Base-by-base conservation (phyloP, 2,797 vertebrate genomes). In the Aeoliscus strigatus region DNA sequence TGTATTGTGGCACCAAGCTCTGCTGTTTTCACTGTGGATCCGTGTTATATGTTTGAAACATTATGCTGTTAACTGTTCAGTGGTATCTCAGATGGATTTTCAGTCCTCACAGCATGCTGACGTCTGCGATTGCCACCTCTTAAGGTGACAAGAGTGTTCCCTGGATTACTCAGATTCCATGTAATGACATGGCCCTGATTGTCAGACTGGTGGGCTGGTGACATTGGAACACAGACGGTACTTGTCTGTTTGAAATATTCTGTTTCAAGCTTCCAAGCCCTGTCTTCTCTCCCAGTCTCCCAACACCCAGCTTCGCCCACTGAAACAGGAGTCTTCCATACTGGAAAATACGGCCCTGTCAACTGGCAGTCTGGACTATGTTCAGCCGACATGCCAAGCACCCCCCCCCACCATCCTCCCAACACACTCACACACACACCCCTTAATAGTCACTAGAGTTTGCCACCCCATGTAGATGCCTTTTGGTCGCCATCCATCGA, bases 131-230 rank as follows among this genome's bases (percentile, higher is more conserved):
- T 60, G 65, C 63, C 73, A 67, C 75, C 56, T 79, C 64, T 75
- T 44, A 56, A 76, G 79, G 78, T 80, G 79, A 77, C 73, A 72
- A 77, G 73, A 81, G 78, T 66, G 67, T 80, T 87, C 77, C 83
- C 73, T 84, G 84, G 80, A 74, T 80, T 77, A 76, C 81, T 82
- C 75, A 62, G 71, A 72, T 68, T 73, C 69, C 54, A 51, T 60
- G 67, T 61, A 75, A 82, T 86, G 79, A 84, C 81, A 81, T 82
- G 79, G 79, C 70, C 80, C 78, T 61, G 74, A 82, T 87, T 84
- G 88, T 89, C 86, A 89, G 88, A 89, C 87, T 76, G 85, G 88
- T 89, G 86, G 87, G 88, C 78, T 88, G 86, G 85, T 89, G 87
- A 83, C 77, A 89, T 79, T 82, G 62, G 84, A 85, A 87, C 86